Evolutionary conservation across 2,888 invertebrate genomes (phyloP).

Genomic region (Petrolisthes cinctipes): DNA sequence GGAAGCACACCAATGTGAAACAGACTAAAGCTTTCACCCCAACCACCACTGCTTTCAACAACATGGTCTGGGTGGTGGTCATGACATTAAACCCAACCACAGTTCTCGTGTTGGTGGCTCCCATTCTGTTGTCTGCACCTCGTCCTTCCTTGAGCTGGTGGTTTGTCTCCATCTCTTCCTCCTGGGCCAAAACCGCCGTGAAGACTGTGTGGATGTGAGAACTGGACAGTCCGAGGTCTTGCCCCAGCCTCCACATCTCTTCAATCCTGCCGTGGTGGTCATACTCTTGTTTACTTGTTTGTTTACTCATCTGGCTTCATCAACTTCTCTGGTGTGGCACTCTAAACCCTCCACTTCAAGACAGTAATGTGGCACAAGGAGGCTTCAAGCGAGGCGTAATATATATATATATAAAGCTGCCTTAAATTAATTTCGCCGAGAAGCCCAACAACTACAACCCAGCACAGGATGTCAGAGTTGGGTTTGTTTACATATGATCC

Average conservation of each 20-base stretch:
- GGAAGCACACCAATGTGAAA: not conserved
- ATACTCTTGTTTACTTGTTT: not conserved
- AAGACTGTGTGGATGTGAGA: slow-evolving; percentile 25
- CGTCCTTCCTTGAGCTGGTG: not conserved
- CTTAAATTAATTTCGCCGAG: too few relatives aligned
- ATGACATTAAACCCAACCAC: not conserved
- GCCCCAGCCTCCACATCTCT: slow-evolving; percentile 44
- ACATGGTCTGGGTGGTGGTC: too few relatives aligned
- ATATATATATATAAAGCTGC: too few relatives aligned
- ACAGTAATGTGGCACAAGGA: too few relatives aligned
- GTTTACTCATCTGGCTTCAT: not conserved
- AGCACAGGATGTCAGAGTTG: too few relatives aligned
- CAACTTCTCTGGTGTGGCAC: too few relatives aligned
- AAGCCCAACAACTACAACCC: too few relatives aligned
- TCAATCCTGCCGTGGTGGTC: not conserved
- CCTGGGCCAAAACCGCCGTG: slow-evolving; percentile 5
- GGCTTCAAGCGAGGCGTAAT: too few relatives aligned
- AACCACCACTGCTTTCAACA: not conserved
- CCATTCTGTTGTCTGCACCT: not conserved
- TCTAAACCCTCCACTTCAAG: too few relatives aligned
- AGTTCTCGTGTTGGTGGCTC: not conserved
- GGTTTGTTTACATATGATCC: too few relatives aligned
- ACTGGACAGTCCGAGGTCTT: slow-evolving; percentile 31
- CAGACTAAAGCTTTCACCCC: not conserved
- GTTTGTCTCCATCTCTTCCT: slow-evolving; percentile 12